Evolutionary conservation across 2,888 invertebrate species (phyloP).

Genomic region (Microctonus aethiopoides): DNA sequence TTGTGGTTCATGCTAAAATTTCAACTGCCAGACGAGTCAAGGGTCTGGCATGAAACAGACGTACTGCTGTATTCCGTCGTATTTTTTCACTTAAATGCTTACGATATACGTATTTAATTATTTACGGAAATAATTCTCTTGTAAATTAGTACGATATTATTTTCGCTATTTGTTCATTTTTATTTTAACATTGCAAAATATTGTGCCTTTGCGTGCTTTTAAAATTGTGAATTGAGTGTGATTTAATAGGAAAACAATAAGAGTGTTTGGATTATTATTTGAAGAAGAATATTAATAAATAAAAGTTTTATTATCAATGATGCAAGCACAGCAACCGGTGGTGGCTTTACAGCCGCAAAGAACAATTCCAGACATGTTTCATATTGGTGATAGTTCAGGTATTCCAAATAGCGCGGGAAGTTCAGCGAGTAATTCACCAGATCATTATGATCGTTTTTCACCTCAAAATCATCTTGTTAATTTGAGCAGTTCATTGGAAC

Average conservation of each 20-base stretch:
- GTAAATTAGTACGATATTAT: too few species aligned
- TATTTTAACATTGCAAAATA: background rate
- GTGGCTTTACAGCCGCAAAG: constrained; percentile 37
- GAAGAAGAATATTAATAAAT: background rate
- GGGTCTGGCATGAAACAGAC: constrained; percentile 39
- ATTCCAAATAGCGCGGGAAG: constrained; percentile 59
- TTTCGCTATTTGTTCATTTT: too few species aligned
- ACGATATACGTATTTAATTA: background rate
- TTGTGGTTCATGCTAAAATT: background rate
- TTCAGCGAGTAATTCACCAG: constrained; percentile 60
- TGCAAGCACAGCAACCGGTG: constrained; percentile 54
- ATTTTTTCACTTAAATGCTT: background rate
- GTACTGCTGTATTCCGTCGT: background rate
- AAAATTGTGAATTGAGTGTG: constrained; percentile 14
- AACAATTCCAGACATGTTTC: constrained; percentile 44
- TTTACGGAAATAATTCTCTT: too few species aligned
- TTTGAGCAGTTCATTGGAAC: constrained; percentile 54
- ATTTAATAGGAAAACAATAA: background rate
- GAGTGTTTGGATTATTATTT: background rate
- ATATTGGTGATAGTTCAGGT: constrained; percentile 56
- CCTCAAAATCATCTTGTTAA: constrained; percentile 59
- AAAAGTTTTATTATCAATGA: constrained; percentile 31
- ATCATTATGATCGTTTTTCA: constrained; percentile 55
- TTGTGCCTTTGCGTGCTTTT: background rate
- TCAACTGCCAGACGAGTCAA: constrained; percentile 47